Evolutionary conservation across 92 coral and sea anemone species (phyloP).

Genomic region (Palythoa caribaeorum): DNA sequence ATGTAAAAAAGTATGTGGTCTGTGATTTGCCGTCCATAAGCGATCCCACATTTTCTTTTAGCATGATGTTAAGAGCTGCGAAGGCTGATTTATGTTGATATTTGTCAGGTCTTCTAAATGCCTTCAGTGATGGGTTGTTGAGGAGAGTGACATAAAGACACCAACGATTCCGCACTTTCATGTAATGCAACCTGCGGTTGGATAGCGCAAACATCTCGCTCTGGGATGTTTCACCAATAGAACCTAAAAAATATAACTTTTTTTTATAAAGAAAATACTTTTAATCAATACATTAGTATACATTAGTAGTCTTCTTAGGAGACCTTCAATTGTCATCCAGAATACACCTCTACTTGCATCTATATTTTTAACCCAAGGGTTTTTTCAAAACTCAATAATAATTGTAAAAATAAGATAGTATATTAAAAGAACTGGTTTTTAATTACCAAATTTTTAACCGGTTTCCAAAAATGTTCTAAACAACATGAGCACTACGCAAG

Average conservation of each 20-base stretch:
- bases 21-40: background rate
- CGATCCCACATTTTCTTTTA: background rate
- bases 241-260: background rate
- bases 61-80: constrained; percentile 59
- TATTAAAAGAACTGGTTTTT: no score
- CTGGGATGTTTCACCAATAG: background rate
- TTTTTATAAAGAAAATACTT: background rate
- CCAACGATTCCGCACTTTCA: constrained; percentile 78
- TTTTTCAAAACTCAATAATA: no score
- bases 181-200: background rate
- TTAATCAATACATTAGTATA: no score
- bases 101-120: constrained; percentile 57
- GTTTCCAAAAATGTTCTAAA: no score
- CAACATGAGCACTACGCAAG: no score
- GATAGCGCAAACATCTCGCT: background rate
- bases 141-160: constrained; percentile 58
- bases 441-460: no score
- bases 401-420: no score
- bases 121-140: constrained; percentile 75
- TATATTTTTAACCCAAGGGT: no score
- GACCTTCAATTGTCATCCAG: no score
- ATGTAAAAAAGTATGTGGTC: no score
- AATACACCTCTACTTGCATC: no score
- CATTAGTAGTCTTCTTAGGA: no score
- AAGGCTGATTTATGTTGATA: constrained; percentile 57